phyloP scores from a whole-genome alignment of 2,797 vertebrate species.

The Periophthalmus magnuspinnatus region DNA sequence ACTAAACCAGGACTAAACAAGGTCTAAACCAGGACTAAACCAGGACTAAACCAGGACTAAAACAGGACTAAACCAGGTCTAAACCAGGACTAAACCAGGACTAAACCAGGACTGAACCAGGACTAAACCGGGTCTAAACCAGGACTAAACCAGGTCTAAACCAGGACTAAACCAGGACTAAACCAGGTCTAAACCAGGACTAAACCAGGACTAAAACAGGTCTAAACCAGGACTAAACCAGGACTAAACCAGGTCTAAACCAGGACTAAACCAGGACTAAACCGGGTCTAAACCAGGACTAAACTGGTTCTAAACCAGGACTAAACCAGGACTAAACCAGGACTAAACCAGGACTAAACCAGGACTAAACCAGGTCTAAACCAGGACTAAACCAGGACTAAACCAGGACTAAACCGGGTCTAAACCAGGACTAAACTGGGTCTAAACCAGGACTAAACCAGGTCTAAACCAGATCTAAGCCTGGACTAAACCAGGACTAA shows the following conservation, averaged over 20 bases:
- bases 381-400: neutral
- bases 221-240: neutral
- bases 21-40: neutral
- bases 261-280: neutral
- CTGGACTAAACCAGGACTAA: neutral
- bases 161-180: too few species aligned
- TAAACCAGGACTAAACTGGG: neutral
- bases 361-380: too few species aligned
- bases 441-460: too few species aligned
- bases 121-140: neutral
- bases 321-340: neutral
- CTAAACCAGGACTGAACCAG: neutral
- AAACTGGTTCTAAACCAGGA: too few species aligned
- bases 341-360: neutral
- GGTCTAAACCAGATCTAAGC: neutral
- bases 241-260: neutral
- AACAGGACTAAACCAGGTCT: neutral
- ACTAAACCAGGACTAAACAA: neutral
- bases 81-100: neutral
- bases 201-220: too few species aligned
- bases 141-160: neutral
- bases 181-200: too few species aligned
- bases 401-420: neutral
- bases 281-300: neutral
- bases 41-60: neutral